A percentile compares a stretch with the other conserved stretches of the same genome.
Conservation (phyloP, 2,113 vertebrate genomes). For the Riparia riparia region DNA sequence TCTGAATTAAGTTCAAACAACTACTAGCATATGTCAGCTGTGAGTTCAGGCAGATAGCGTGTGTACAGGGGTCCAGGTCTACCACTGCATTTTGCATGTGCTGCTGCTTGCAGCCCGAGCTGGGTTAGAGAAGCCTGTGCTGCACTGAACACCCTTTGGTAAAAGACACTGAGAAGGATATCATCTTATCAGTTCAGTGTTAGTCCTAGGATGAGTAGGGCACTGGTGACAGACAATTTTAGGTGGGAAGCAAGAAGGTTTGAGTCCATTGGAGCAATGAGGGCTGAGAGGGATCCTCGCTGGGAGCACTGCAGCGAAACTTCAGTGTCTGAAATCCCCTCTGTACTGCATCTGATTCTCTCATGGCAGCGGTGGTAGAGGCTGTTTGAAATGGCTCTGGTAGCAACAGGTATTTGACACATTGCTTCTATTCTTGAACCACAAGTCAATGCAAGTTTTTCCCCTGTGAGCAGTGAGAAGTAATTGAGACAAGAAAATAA, state of each 20-base stretch:
- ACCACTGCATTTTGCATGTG: fast-evolving
- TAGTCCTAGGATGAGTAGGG: background rate
- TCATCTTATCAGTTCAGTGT: background rate
- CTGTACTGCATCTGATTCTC: background rate
- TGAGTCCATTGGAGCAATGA: background rate
- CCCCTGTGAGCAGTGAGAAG: background rate
- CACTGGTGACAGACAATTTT: fast-evolving
- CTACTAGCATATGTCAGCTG: background rate
- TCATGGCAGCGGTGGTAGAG: fast-evolving
- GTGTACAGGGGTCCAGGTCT: background rate
- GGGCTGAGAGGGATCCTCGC: fast-evolving
- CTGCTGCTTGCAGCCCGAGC: background rate
- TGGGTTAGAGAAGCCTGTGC: background rate
- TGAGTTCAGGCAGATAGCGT: background rate
- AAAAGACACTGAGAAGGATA: background rate
- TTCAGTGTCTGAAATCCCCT: background rate
- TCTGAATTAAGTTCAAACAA: background rate
- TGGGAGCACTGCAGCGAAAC: background rate
- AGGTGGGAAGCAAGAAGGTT: background rate
- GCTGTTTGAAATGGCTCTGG: background rate
- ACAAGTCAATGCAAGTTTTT: background rate
- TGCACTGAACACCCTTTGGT: background rate
- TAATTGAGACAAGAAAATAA: background rate
- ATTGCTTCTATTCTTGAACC: background rate
- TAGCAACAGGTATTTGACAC: background rate